phyloP scores from a whole-genome alignment of 35 echinoderm and acorn worm genomes.

The Apostichopus japonicus region DNA sequence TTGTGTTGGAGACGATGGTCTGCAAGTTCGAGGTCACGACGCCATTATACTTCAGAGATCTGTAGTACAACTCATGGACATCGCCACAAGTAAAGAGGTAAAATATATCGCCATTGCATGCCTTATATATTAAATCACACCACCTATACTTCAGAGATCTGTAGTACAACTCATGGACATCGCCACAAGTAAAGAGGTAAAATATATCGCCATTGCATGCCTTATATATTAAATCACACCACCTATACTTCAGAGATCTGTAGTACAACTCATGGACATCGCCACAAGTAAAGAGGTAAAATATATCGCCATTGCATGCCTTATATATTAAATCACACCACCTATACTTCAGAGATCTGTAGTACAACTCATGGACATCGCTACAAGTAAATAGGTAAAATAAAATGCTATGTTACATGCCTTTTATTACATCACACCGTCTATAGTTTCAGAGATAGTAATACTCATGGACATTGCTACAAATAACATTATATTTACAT shows the following conservation, averaged over 20 bases:
- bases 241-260: neutral
- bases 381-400: no score
- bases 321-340: no score
- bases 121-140: no score
- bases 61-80: neutral
- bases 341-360: conserved; percentile 7
- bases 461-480: neutral
- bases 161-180: neutral
- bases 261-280: neutral
- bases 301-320: neutral
- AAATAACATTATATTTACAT: neutral
- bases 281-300: neutral
- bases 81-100: neutral
- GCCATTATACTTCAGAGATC: neutral
- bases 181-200: neutral
- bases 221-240: no score
- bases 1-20: neutral
- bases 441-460: neutral
- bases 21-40: neutral
- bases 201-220: neutral
- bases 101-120: neutral
- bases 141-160: conserved; percentile 7
- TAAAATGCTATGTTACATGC: no score
- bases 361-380: neutral
- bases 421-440: no score